These are phyloP conservation scores for Oikopleura dioica DNA, from an alignment of 23 tunicate species.

Conservation along the genomic window DNA sequence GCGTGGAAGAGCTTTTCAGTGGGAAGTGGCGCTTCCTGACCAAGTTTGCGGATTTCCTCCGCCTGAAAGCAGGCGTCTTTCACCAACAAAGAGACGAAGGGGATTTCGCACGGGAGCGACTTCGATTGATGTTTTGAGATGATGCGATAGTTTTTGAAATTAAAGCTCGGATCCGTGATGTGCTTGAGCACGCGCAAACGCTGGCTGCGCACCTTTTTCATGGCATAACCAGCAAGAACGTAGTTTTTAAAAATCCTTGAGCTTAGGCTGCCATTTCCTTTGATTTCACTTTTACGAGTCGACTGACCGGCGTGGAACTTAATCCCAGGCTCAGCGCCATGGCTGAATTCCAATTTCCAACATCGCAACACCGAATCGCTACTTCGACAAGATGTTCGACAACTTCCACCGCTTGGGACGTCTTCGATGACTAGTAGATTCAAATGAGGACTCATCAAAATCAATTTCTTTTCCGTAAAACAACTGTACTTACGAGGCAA, in stretches of 20 bases:
- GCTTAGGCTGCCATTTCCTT: too few relatives aligned
- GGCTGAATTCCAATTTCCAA: slow-evolving; percentile 11
- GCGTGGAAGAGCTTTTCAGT: neutral
- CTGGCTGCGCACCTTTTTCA: neutral
- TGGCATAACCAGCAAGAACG: too few relatives aligned
- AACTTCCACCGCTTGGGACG: neutral
- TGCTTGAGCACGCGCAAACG: slow-evolving; percentile 11
- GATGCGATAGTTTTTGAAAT: slow-evolving; percentile 1
- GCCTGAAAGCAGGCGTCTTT: slow-evolving; percentile 7
- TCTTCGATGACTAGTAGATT: neutral
- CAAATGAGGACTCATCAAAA: neutral
- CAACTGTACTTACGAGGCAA: neutral
- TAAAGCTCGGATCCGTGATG: slow-evolving; percentile 5
- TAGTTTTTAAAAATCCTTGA: too few relatives aligned
- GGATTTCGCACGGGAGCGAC: neutral
- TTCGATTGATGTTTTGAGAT: neutral
- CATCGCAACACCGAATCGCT: neutral
- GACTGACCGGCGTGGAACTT: neutral
- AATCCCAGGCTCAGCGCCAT: neutral
- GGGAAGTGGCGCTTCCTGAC: neutral
- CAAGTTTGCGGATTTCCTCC: neutral
- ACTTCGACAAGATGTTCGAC: neutral
- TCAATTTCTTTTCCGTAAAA: too few relatives aligned
- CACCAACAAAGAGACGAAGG: slow-evolving; percentile 7
- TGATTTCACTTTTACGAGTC: neutral